Conservation (phyloP, 2,113 vertebrate species). For the Lamprotornis superbus region DNA sequence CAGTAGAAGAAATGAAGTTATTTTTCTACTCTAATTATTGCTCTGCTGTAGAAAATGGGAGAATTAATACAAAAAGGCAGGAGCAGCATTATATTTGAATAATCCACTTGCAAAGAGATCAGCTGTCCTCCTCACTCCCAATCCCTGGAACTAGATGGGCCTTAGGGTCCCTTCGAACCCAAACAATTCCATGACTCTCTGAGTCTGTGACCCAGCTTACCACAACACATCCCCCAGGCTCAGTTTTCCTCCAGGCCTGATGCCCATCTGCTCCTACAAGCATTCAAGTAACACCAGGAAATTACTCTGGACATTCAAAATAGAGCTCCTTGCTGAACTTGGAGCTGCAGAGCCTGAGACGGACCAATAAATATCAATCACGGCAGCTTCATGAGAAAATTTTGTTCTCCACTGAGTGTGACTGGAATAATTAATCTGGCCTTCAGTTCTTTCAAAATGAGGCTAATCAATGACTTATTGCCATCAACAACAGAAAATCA, state of each 20-base stretch:
- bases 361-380: not conserved
- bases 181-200: not conserved
- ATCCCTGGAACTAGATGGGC: no score
- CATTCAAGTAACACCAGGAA: no score
- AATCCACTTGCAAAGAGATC: not conserved
- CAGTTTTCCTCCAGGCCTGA: not conserved
- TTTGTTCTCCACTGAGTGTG: not conserved
- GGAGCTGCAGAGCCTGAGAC: not conserved
- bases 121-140: not conserved
- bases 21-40: not conserved
- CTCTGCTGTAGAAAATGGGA: not conserved
- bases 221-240: not conserved
- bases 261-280: accelerated
- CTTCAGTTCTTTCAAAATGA: not conserved
- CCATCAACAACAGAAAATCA: not conserved
- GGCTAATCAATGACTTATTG: not conserved
- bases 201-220: not conserved
- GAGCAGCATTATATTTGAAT: not conserved
- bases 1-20: not conserved
- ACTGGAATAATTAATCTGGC: not conserved
- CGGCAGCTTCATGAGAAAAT: not conserved
- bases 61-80: not conserved
- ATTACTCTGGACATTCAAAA: not conserved
- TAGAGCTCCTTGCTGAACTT: not conserved
- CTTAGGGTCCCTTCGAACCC: not conserved